These are phyloP conservation scores for Charina bottae DNA, from an alignment of 2,113 vertebrate genomes.

Conservation along the genomic window DNA sequence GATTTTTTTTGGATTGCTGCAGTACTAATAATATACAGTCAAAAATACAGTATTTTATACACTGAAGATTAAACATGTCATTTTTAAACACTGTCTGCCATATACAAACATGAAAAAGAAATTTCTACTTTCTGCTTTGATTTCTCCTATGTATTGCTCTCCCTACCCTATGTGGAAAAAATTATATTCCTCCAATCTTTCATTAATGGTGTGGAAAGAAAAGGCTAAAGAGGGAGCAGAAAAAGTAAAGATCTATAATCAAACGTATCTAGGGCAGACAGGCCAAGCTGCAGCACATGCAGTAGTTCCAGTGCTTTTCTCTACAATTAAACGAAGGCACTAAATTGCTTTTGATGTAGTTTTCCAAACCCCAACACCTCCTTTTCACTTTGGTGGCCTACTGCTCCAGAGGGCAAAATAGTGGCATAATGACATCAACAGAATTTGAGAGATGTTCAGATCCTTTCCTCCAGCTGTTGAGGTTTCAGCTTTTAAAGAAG, in stretches of 20 bases:
- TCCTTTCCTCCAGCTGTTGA: not conserved
- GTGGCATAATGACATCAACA: not conserved
- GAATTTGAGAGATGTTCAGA: not conserved
- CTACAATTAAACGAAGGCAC: not conserved
- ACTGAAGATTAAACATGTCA: not conserved
- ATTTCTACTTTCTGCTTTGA: not conserved
- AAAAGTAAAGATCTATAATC: not conserved
- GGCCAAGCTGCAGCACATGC: not conserved
- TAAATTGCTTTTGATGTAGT: not conserved
- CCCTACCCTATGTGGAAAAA: not conserved
- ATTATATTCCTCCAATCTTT: not conserved
- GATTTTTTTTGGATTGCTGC: not conserved
- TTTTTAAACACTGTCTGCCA: not conserved
- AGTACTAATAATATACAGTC: not conserved
- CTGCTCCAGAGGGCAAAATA: not conserved
- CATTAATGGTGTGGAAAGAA: not conserved
- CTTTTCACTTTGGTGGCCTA: not conserved
- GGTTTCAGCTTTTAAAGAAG: not conserved
- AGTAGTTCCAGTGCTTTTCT: not conserved
- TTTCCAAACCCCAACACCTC: not conserved
- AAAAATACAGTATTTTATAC: not conserved
- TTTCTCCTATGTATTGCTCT: not conserved
- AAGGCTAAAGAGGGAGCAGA: not conserved
- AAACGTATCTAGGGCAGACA: not conserved
- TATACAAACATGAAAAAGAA: not conserved